Evolutionary conservation across 1,140 invertebrate species (phyloP).

Genomic region (Cherax destructor): DNA sequence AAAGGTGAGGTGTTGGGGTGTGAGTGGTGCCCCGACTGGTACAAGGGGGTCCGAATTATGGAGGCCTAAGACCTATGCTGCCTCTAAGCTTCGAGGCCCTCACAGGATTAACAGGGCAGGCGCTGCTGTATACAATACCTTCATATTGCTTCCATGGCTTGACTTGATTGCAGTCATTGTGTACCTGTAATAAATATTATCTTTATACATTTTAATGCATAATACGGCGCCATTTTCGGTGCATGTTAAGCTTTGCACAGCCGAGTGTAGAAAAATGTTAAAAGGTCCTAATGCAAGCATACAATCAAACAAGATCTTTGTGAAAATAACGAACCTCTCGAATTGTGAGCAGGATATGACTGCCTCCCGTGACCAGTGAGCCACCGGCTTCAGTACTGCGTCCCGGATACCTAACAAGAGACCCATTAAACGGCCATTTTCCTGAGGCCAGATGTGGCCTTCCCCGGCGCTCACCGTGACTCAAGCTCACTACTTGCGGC

Average conservation of each 20-base stretch:
- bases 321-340: slow-evolving; percentile 33
- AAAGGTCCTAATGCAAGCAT: slow-evolving; percentile 66
- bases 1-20: slow-evolving; percentile 40
- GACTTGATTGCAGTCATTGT: slow-evolving; percentile 68
- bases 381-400: slow-evolving; percentile 2
- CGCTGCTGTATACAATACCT: slow-evolving; percentile 63
- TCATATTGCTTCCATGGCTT: slow-evolving; percentile 67
- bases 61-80: background rate
- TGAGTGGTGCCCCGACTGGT: slow-evolving; percentile 28
- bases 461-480: background rate
- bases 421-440: background rate
- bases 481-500: slow-evolving; percentile 7
- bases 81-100: slow-evolving; percentile 48
- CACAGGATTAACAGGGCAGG: slow-evolving; percentile 54
- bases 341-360: slow-evolving; percentile 6
- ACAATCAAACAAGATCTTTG: slow-evolving; percentile 65
- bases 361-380: background rate
- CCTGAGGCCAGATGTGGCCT: slow-evolving; percentile 1
- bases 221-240: slow-evolving; percentile 57
- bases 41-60: background rate
- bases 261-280: slow-evolving; percentile 60
- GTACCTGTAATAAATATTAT: slow-evolving; percentile 67
- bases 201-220: slow-evolving; percentile 63
- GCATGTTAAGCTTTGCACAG: slow-evolving; percentile 64
- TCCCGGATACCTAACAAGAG: background rate